Evolutionary conservation across 2,888 invertebrate species (phyloP).

Genomic region (Tipula helvola): DNA sequence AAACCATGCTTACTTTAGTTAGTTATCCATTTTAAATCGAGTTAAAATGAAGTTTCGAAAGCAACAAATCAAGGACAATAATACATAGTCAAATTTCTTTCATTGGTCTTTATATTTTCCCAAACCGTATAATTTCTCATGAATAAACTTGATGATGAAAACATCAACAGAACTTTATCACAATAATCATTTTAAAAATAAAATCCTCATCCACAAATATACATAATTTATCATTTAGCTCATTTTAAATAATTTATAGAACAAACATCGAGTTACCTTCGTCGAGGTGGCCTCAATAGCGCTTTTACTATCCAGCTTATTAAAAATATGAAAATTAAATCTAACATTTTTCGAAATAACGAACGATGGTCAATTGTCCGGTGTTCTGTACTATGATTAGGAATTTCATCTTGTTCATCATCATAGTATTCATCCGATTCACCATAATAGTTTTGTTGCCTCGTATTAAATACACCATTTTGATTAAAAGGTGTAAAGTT

Average conservation of each 20-base stretch:
- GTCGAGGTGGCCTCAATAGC: background rate
- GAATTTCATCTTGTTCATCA: background rate
- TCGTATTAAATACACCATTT: background rate
- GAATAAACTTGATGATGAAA: no score
- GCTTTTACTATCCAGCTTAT: background rate
- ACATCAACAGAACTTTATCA: no score
- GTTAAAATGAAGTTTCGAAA: no score
- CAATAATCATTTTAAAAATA: no score
- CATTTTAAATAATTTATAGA: background rate
- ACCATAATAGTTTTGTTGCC: background rate
- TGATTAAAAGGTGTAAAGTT: background rate
- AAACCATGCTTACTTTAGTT: no score
- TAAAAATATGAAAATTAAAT: background rate
- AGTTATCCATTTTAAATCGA: no score
- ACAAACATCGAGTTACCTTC: background rate
- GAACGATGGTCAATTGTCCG: background rate
- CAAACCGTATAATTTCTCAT: no score
- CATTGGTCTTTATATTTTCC: no score
- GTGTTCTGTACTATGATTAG: background rate
- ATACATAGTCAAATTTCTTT: no score
- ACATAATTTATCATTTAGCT: background rate
- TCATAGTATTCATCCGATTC: background rate
- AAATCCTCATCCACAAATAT: background rate
- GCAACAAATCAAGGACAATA: no score
- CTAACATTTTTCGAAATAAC: background rate